Evolutionary conservation across 2,797 vertebrate species (phyloP), one percentile per base, ranked within the genome.

Genomic region (Fundulus diaphanus): DNA sequence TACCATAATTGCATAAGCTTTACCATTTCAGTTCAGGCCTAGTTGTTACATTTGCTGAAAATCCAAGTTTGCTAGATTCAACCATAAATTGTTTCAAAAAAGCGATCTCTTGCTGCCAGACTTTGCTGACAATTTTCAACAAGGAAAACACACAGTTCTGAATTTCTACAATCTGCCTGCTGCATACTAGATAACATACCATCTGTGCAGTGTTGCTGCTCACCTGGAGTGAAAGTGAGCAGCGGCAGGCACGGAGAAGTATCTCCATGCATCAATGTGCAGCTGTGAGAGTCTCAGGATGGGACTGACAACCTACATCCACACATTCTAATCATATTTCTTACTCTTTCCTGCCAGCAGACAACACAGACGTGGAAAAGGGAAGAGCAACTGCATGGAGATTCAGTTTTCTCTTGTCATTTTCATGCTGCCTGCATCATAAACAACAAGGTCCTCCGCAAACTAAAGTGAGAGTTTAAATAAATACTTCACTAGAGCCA

Each of bases 251-350:
- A 87, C 29, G 24, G 35, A 40, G 90, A 84, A 83, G 78, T 78
- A 74, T 84, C 80, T 85, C 73, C 9, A 48, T 87, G 81, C 86
- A 73, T 78, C 82, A 81, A 75, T 40, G 46, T 83, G 88, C 89
- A 89, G 89, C 87, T 85, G 86, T 75, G 69, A 70, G 72, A 74
- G 73, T 59, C 76, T 81, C 81, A 27, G 63, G 63, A 44, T 42
- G 40, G 37, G n/a, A 44, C 37, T 63, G 66, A 82, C 72, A 84
- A 85, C 83, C 87, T 76, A 77, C 82, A 86, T 88, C 84, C 82
- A 74, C 87, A 70, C 78, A 81, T 81, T 91, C 90, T 88, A 84
- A 92, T 92, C 85, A 85, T 77, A 83, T 87, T 87, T 86, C 78
- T n/a, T 82, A 74, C 70, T 22, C 80, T 76, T n/a, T 82, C 80